Evolutionary conservation across 2,113 vertebrate species (phyloP).

Genomic region (Apodemus speciosus): DNA sequence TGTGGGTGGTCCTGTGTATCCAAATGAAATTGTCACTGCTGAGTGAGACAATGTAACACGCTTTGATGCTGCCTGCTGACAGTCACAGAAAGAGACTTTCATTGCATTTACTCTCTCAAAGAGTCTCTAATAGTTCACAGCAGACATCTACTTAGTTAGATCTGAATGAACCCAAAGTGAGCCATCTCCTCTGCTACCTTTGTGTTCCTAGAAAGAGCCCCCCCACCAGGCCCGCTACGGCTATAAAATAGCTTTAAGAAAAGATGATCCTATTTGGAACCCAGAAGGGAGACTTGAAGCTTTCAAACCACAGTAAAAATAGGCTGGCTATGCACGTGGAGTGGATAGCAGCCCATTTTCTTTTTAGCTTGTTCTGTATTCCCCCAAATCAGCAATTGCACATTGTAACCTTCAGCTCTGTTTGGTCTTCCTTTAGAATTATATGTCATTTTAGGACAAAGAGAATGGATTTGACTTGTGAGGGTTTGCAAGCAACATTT

Average conservation of each 20-base stretch:
- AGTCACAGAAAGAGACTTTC: slow-evolving; percentile 87
- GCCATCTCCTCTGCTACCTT: slow-evolving; percentile 72
- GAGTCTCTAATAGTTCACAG: slow-evolving; percentile 83
- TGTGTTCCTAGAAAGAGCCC: slow-evolving; percentile 68
- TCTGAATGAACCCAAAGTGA: slow-evolving; percentile 85
- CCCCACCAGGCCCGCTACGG: not conserved
- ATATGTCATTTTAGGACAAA: slow-evolving; percentile 51
- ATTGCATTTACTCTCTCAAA: slow-evolving; percentile 85
- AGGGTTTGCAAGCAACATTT: slow-evolving; percentile 57
- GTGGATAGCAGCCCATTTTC: not conserved
- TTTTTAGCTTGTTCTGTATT: not conserved
- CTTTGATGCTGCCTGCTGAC: slow-evolving; percentile 83
- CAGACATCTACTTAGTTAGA: slow-evolving; percentile 84
- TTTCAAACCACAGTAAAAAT: slow-evolving; percentile 59
- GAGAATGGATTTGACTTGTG: slow-evolving; percentile 30
- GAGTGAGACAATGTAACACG: slow-evolving; percentile 82
- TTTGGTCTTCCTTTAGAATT: not conserved
- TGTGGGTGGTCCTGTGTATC: slow-evolving; percentile 82
- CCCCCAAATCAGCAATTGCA: not conserved
- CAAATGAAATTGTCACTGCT: slow-evolving; percentile 87
- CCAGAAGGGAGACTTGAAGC: slow-evolving; percentile 50
- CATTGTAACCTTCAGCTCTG: not conserved
- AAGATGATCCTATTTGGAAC: not conserved
- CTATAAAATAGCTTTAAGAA: slow-evolving; percentile 39
- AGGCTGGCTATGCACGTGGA: not conserved